phyloP scores from a whole-genome alignment of 2,888 invertebrate genomes.

The Caenorhabditis sp. region DNA sequence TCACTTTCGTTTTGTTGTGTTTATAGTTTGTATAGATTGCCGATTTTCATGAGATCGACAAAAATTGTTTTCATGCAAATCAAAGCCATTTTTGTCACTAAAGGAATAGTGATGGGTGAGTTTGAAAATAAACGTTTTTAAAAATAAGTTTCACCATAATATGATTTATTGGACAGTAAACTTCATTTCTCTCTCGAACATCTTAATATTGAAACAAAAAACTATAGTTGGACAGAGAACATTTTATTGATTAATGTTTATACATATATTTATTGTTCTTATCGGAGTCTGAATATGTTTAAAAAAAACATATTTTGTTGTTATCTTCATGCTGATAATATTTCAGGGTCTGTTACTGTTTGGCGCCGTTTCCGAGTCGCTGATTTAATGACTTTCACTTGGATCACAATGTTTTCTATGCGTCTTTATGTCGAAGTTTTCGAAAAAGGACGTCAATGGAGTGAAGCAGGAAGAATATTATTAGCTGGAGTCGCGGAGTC shows the following conservation, averaged over 20 bases:
- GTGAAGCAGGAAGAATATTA: slow-evolving; percentile 51
- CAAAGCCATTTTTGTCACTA: slow-evolving; percentile 70
- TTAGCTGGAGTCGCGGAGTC: slow-evolving; percentile 62
- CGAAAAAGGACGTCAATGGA: slow-evolving; percentile 58
- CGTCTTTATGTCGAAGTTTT: slow-evolving; percentile 72
- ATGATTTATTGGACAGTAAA: too few species aligned
- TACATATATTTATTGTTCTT: too few species aligned
- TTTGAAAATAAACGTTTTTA: background rate
- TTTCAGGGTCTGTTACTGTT: slow-evolving; percentile 57
- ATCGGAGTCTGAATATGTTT: too few species aligned
- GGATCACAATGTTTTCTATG: slow-evolving; percentile 73
- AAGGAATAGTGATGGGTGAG: slow-evolving; percentile 68
- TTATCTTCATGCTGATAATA: too few species aligned
- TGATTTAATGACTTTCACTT: slow-evolving; percentile 74
- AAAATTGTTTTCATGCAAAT: slow-evolving; percentile 51
- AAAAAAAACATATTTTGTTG: too few species aligned
- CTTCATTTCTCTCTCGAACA: too few species aligned
- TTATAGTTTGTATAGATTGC: slow-evolving; percentile 72
- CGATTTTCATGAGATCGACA: slow-evolving; percentile 71
- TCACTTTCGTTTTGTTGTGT: slow-evolving; percentile 72
- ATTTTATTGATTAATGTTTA: too few species aligned
- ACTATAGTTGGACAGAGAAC: too few species aligned
- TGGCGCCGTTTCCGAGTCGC: slow-evolving; percentile 74
- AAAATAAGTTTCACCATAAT: too few species aligned
- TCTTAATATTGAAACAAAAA: too few species aligned